Evolutionary conservation across 2,888 invertebrate species (phyloP).

Genomic region (Drosophila tripunctata): DNA sequence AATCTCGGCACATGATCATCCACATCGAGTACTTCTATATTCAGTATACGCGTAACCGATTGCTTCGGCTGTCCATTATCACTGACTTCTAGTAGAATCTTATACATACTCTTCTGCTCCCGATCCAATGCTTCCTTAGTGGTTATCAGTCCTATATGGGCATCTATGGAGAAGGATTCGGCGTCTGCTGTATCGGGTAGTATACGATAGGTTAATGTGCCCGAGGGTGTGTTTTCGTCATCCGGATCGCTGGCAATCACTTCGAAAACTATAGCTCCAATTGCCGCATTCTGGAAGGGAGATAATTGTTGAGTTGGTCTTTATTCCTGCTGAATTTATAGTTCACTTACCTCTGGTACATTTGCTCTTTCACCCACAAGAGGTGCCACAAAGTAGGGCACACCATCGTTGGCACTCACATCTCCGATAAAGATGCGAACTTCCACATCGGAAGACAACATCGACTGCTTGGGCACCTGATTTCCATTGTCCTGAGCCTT

Average conservation of each 20-base stretch:
- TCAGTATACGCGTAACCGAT: constrained; percentile 89
- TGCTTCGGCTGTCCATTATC: constrained; percentile 92
- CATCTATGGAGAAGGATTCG: constrained; percentile 87
- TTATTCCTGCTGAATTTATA: accelerated
- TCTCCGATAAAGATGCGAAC: constrained; percentile 90
- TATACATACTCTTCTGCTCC: constrained; percentile 89
- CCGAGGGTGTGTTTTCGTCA: constrained; percentile 90
- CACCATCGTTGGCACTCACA: constrained; percentile 92
- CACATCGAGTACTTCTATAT: constrained; percentile 89
- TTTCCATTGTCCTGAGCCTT: constrained; percentile 89
- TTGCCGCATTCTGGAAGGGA: constrained; percentile 87
- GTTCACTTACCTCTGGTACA: constrained; percentile 87
- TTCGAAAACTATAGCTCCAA: constrained; percentile 90
- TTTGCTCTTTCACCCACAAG: constrained; percentile 88
- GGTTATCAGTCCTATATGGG: constrained; percentile 89
- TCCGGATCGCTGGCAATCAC: constrained; percentile 92
- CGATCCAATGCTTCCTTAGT: constrained; percentile 89
- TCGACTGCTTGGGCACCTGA: constrained; percentile 84
- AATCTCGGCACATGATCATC: constrained; percentile 93
- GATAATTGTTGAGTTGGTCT: too few species aligned
- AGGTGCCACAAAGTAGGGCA: constrained; percentile 90
- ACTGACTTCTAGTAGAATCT: constrained; percentile 90
- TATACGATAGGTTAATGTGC: constrained; percentile 89
- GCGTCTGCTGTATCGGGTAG: constrained; percentile 89
- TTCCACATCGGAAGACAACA: constrained; percentile 87